These are phyloP conservation scores for Hyposoter dolosus DNA, from an alignment of 2,888 invertebrate species.

Conservation along the genomic window DNA sequence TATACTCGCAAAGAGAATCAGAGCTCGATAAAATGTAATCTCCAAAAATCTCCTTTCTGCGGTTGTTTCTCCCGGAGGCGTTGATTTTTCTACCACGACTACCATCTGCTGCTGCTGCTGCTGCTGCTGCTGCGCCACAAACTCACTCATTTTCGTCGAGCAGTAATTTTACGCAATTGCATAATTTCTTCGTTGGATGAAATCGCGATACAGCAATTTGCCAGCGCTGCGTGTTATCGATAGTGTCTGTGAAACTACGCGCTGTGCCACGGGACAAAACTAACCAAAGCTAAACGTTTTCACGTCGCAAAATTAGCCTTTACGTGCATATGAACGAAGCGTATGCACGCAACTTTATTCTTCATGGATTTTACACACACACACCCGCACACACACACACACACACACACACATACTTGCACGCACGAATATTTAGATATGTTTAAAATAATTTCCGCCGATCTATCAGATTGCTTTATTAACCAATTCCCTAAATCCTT, in stretches of 20 bases:
- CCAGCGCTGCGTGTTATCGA: constrained; percentile 56
- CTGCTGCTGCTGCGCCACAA: background rate
- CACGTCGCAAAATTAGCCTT: constrained; percentile 43
- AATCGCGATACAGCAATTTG: constrained; percentile 50
- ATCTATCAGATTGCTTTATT: constrained; percentile 63
- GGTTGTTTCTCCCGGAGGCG: constrained; percentile 30
- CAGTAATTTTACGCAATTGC: constrained; percentile 63
- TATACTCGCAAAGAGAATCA: no score
- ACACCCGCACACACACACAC: no score
- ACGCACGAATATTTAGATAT: background rate
- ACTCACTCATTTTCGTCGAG: constrained; percentile 43
- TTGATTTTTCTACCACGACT: background rate
- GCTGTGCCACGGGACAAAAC: constrained; percentile 1
- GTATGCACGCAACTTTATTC: background rate
- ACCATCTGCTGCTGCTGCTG: constrained; percentile 45
- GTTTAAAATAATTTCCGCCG: constrained; percentile 53
- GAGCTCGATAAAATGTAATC: constrained; percentile 57
- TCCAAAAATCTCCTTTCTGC: constrained; percentile 41
- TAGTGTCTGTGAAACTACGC: background rate
- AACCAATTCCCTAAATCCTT: constrained; percentile 36
- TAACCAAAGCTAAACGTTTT: constrained; percentile 34
- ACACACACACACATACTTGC: no score
- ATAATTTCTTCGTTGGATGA: constrained; percentile 48
- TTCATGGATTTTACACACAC: background rate
- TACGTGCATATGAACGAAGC: background rate